Evolutionary conservation across 2,888 invertebrate genomes (phyloP), one percentile per base, ranked within the genome.

Genomic region (Himalopsyche tibetana): DNA sequence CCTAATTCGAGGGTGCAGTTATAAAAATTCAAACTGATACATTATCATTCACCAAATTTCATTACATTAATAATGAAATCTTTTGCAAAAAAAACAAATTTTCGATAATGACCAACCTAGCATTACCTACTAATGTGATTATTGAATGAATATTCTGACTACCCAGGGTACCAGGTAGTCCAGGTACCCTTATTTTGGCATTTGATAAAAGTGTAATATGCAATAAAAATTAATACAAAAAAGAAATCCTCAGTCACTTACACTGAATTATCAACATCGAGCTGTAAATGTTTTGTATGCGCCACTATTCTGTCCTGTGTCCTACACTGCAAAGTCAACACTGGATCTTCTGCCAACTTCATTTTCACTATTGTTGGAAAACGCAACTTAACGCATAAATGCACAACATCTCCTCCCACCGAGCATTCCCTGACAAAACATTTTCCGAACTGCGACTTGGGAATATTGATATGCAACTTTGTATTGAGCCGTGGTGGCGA

Each of bases 351-450:
- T 1, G 92, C 92, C 9, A 94, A 91, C 89, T 92, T 92, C 87
- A 95, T 90, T 6, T 94, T 94, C 40, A 91, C 89, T 12, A 95
- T 92, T 0, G 92, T 91, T 0, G 94, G 94, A 90, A 94, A 93
- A 80, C 94, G 90, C 6, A 95, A 74, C 5, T 92, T 91, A n/a
- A 94, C 89, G 88, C 95, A 95, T 89, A 94, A 91, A 89, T 93
- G 93, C 51, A 89, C 88, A 86, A 89, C 90, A 2, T 91, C 92
- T 2, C 86, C 84, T 28, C 90, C 90, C n/a, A 88, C 89, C 2
- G 91, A 90, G 89, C 94, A 94, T 85, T 92, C 90, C 2, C 90
- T 90, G 0, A 94, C 92, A 0, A 94, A 94, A 89, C 94, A 95
- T 55, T 91, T 91, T 85, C 91, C 90, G 90, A 94, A 94, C 88